Conservation (phyloP, 2,113 vertebrate genomes). For the Carassius carassius region DNA sequence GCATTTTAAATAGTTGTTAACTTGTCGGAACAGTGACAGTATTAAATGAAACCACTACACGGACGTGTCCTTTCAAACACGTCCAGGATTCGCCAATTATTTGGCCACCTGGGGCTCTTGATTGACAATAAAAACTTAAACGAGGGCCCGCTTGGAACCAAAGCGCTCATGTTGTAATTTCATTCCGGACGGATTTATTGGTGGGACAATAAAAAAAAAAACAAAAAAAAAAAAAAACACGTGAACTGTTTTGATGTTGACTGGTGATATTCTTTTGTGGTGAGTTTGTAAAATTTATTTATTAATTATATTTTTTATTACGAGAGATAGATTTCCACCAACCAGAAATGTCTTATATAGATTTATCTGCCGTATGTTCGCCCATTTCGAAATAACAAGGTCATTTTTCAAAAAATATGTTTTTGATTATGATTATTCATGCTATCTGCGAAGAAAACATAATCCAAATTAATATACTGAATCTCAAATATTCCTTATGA, state of each 20-base stretch:
- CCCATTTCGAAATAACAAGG: too few species aligned
- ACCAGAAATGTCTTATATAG: neutral
- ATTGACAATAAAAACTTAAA: neutral
- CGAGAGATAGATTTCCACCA: neutral
- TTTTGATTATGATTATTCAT: neutral
- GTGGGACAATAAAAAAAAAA: neutral
- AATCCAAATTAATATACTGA: too few species aligned
- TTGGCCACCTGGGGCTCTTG: neutral
- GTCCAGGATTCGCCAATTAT: too few species aligned
- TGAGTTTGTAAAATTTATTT: neutral
- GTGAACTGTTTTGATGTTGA: slow-evolving; percentile 5
- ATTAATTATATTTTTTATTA: neutral
- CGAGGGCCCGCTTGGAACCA: neutral
- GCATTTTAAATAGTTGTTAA: neutral
- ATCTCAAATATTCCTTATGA: neutral
- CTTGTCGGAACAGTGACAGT: neutral
- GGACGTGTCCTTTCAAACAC: neutral
- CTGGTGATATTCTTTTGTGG: neutral
- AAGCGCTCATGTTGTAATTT: neutral
- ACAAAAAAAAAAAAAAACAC: neutral
- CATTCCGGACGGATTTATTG: neutral
- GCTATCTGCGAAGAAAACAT: too few species aligned
- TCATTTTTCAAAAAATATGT: neutral
- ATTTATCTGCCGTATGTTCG: neutral
- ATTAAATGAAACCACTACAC: neutral